These are phyloP conservation scores for Otus sunia DNA, from an alignment of 2,113 vertebrate species.

Conservation along the genomic window DNA sequence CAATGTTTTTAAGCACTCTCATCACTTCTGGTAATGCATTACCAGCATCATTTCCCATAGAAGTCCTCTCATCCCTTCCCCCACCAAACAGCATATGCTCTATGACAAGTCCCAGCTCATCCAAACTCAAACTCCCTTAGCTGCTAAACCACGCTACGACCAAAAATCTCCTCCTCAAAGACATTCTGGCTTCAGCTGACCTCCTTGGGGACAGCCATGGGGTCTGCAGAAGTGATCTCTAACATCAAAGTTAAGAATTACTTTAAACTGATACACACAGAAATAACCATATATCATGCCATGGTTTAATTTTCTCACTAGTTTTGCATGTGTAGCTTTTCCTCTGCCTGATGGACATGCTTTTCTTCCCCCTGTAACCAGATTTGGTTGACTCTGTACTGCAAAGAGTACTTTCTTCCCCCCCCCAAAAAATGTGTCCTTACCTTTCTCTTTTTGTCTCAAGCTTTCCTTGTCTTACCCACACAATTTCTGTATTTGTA, in stretches of 20 bases:
- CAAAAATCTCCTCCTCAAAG: not conserved
- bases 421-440: not conserved
- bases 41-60: not conserved
- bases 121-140: not conserved
- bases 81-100: not conserved
- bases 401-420: not conserved
- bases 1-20: not conserved
- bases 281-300: not conserved
- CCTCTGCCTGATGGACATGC: not conserved
- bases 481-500: not conserved
- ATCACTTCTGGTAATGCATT: not conserved
- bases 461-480: not conserved
- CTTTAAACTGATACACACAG: not conserved
- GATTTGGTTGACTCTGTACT: not conserved
- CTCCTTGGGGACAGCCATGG: not conserved
- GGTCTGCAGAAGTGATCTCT: not conserved
- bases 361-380: not conserved
- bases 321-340: not conserved
- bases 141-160: not conserved
- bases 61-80: not conserved
- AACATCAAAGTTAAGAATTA: not conserved
- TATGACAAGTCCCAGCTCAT: not conserved
- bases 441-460: not conserved
- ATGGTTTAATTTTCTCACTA: not conserved
- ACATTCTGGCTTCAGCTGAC: not conserved